These are phyloP conservation scores for Promerops cafer DNA, from an alignment of 2,113 vertebrate genomes.

Conservation along the genomic window DNA sequence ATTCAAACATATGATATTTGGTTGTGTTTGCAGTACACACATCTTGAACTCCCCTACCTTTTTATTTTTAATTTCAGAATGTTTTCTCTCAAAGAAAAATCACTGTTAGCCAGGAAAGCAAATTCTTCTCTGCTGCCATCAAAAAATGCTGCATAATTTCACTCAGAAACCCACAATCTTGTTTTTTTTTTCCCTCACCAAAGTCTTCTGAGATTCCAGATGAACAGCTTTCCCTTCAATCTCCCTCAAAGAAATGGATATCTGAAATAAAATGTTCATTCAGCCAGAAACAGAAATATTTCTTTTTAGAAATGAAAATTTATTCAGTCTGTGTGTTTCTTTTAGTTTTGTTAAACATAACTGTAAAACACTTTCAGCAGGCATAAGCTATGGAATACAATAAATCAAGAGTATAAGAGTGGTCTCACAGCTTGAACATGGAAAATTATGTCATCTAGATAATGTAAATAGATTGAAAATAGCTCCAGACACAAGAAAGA, in stretches of 20 bases:
- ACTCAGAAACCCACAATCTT: neutral
- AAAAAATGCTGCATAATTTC: neutral
- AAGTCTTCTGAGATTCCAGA: neutral
- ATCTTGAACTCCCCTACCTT: neutral
- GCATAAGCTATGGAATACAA: neutral
- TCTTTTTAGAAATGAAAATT: neutral
- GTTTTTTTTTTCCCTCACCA: neutral
- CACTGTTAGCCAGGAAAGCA: neutral
- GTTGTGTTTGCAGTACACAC: neutral
- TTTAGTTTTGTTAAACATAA: neutral
- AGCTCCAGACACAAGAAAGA: neutral
- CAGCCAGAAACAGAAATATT: neutral
- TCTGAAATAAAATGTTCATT: neutral
- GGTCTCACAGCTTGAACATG: neutral
- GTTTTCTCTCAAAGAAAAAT: neutral
- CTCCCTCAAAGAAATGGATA: neutral
- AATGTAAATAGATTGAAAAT: constrained; percentile 16
- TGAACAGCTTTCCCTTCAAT: neutral
- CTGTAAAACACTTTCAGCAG: neutral
- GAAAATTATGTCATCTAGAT: constrained; percentile 2
- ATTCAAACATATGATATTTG: neutral
- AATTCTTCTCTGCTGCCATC: neutral
- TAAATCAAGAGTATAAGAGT: neutral
- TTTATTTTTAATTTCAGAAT: neutral
- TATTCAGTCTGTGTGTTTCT: neutral